These are phyloP conservation scores for Phyto melanocephala DNA, from an alignment of 2,888 invertebrate species.

Conservation along the genomic window DNA sequence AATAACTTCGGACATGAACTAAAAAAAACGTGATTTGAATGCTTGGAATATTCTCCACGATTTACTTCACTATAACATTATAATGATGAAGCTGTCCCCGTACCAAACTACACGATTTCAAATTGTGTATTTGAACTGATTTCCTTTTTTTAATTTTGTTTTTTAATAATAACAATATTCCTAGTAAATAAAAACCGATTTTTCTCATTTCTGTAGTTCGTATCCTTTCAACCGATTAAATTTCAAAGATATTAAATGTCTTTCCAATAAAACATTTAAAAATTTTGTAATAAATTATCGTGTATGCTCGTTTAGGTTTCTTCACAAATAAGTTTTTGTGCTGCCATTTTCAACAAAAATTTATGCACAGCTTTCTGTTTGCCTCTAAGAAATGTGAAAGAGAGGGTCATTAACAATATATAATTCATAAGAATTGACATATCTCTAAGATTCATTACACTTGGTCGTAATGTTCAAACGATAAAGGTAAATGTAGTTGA, in stretches of 20 bases:
- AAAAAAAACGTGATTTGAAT: conserved; percentile 73
- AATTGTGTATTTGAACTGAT: conserved; percentile 43
- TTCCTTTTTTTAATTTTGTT: background rate
- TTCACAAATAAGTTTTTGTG: conserved; percentile 1
- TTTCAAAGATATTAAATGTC: conserved; percentile 60
- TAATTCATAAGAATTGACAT: conserved; percentile 54
- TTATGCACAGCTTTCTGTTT: conserved; percentile 37
- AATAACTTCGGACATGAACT: conserved; percentile 71
- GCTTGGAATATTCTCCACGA: conserved; percentile 3
- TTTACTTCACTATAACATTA: conserved; percentile 6
- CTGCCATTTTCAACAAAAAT: conserved; percentile 24
- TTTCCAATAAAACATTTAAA: conserved; percentile 46
- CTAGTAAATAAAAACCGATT: background rate
- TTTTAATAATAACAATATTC: background rate
- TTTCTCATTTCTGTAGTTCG: conserved; percentile 29
- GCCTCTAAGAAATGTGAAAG: background rate
- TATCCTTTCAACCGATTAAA: conserved; percentile 40
- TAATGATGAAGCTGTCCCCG: conserved; percentile 46
- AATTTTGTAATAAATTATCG: conserved; percentile 49
- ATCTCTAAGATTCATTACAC: conserved; percentile 35
- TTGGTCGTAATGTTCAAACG: background rate
- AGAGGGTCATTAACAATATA: conserved; percentile 38
- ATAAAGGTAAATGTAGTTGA: conserved; percentile 19
- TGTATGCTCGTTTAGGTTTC: conserved; percentile 32
- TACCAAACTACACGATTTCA: conserved; percentile 25